These are phyloP conservation scores for Aphelenchoides avenae DNA, from an alignment of 1,140 invertebrate species.

Conservation along the genomic window DNA sequence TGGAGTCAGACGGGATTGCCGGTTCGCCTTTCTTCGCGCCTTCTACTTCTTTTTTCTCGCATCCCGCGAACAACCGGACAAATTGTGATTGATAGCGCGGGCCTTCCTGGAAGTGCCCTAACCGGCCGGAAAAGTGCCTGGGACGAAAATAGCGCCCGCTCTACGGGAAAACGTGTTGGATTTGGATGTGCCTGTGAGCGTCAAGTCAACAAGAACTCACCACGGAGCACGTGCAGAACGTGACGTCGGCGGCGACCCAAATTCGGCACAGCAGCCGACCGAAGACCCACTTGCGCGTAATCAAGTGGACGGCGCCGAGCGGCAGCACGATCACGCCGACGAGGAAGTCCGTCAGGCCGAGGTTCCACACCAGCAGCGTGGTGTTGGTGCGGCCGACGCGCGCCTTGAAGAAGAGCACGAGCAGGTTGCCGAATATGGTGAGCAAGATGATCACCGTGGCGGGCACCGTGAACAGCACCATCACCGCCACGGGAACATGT, in stretches of 20 bases:
- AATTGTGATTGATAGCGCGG: no score
- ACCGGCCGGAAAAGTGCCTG: no score
- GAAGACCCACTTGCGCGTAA: slow-evolving; percentile 60
- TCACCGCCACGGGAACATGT: slow-evolving; percentile 36
- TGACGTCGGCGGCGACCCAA: slow-evolving; percentile 64
- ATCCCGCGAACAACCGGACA: no score
- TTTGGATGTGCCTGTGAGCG: no score
- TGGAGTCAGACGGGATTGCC: no score
- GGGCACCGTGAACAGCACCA: slow-evolving; percentile 49
- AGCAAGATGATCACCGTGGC: slow-evolving; percentile 54
- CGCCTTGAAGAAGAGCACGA: slow-evolving; percentile 56
- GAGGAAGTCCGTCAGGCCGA: slow-evolving; percentile 62
- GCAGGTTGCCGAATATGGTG: slow-evolving; percentile 56
- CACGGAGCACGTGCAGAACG: slow-evolving; percentile 65
- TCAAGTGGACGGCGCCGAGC: slow-evolving; percentile 57
- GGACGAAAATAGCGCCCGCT: no score
- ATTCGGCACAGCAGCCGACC: slow-evolving; percentile 62
- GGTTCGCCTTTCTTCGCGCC: no score
- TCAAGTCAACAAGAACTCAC: no score
- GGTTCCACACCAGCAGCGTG: slow-evolving; percentile 56
- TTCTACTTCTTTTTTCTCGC: no score
- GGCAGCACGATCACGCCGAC: slow-evolving; percentile 64
- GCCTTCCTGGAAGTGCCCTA: no score
- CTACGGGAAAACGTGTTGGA: no score
- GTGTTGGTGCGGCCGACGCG: slow-evolving; percentile 57